These are phyloP conservation scores for Nothoprocta perdicaria DNA, from an alignment of 2,113 vertebrate species.

Conservation along the genomic window DNA sequence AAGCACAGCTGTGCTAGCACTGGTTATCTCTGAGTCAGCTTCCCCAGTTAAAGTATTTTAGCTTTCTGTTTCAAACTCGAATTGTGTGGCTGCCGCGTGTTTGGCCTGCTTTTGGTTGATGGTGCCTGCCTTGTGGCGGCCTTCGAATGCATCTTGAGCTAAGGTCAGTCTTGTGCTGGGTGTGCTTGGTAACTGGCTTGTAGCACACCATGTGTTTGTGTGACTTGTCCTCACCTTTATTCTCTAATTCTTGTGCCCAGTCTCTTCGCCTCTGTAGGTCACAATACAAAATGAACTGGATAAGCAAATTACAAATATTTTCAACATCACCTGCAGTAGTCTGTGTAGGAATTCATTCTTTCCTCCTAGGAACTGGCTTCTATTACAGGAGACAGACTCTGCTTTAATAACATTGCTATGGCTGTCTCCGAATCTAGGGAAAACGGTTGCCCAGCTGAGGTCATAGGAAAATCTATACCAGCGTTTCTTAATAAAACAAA, in stretches of 20 bases:
- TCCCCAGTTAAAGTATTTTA: background rate
- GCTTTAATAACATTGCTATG: rapidly evolving
- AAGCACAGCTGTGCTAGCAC: background rate
- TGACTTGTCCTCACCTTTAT: conserved; percentile 11
- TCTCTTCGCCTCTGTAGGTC: background rate
- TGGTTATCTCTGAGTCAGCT: background rate
- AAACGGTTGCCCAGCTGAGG: background rate
- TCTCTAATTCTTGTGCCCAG: conserved; percentile 1
- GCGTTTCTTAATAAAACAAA: background rate
- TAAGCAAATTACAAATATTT: background rate
- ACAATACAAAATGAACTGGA: background rate
- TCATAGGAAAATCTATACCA: background rate
- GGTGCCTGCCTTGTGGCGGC: conserved; percentile 2
- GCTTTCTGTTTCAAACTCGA: background rate
- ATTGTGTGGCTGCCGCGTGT: background rate
- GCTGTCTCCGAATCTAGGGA: background rate
- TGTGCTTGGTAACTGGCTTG: conserved; percentile 37
- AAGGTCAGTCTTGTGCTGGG: conserved; percentile 11
- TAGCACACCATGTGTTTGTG: background rate
- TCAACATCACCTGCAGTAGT: background rate
- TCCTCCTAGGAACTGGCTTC: rapidly evolving
- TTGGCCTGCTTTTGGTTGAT: background rate
- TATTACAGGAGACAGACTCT: background rate
- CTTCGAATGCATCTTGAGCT: conserved; percentile 19
- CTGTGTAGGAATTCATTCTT: background rate